phyloP scores from a whole-genome alignment of 2,888 invertebrate genomes.

The Mesorhabditis sp. region DNA sequence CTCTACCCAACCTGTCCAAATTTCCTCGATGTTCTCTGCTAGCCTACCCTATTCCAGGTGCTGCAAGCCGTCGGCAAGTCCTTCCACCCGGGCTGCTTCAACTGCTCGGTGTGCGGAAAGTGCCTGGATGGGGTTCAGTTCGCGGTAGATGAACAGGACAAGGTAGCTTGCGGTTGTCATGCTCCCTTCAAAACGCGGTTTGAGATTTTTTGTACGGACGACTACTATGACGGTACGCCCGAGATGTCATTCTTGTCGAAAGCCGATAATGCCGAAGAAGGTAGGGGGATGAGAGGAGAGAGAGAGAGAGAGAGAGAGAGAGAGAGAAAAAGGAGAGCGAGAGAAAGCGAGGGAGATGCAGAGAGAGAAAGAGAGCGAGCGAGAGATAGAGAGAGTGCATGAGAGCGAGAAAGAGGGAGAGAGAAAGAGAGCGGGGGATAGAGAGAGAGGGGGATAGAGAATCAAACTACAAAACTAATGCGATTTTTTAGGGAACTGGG shows the following conservation, averaged over 20 bases:
- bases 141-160: not conserved
- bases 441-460: no score
- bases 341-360: no score
- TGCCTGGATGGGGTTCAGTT: slow-evolving; percentile 4
- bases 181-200: not conserved
- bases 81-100: not conserved
- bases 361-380: no score
- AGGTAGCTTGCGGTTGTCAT: not conserved
- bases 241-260: not conserved
- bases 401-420: no score
- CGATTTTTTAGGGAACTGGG: slow-evolving; percentile 75
- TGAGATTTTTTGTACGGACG: not conserved
- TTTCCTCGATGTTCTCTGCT: no score
- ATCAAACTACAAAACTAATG: not conserved
- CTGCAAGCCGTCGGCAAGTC: slow-evolving; percentile 3
- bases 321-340: no score
- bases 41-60: not conserved
- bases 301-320: no score
- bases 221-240: slow-evolving; percentile 4
- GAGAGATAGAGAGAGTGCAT: no score
- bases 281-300: not conserved
- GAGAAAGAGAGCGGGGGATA: no score
- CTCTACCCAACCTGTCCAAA: no score
- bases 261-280: not conserved
- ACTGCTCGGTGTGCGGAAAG: not conserved